Evolutionary conservation across 2,113 vertebrate genomes (phyloP).

Genomic region (Chitala chitala): DNA sequence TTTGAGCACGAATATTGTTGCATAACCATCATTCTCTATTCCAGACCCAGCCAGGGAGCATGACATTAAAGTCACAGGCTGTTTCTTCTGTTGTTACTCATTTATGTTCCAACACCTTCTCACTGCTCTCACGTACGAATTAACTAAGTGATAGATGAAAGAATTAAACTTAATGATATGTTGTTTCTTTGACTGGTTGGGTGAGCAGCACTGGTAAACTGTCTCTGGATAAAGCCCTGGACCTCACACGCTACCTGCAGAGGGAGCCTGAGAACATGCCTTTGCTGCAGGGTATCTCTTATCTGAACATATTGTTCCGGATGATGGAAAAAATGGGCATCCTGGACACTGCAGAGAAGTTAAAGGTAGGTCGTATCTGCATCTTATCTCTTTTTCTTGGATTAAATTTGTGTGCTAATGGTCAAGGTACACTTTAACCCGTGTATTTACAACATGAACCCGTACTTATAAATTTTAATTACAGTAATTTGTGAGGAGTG

Average conservation of each 20-base stretch:
- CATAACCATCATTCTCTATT: no score
- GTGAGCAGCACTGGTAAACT: slow-evolving; percentile 29
- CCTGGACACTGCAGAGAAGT: slow-evolving; percentile 36
- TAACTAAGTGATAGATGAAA: no score
- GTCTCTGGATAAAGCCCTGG: slow-evolving; percentile 30
- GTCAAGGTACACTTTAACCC: no score
- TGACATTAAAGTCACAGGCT: no score
- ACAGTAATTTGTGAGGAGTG: background rate
- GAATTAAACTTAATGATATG: no score
- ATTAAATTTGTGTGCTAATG: no score
- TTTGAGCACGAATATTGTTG: no score
- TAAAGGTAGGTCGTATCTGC: slow-evolving; percentile 38
- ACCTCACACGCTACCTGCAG: slow-evolving; percentile 30
- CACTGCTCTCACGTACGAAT: no score
- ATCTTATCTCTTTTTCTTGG: background rate
- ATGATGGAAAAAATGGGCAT: slow-evolving; percentile 34
- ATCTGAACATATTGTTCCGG: slow-evolving; percentile 34
- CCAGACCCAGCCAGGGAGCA: no score
- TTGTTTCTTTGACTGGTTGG: background rate
- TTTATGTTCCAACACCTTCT: no score
- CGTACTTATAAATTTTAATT: background rate
- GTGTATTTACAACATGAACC: background rate
- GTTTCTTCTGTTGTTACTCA: no score
- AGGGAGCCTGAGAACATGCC: slow-evolving; percentile 28
- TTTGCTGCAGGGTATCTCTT: slow-evolving; percentile 33